phyloP scores from a whole-genome alignment of 2,113 vertebrate genomes.

The Typhlomys cinereus region DNA sequence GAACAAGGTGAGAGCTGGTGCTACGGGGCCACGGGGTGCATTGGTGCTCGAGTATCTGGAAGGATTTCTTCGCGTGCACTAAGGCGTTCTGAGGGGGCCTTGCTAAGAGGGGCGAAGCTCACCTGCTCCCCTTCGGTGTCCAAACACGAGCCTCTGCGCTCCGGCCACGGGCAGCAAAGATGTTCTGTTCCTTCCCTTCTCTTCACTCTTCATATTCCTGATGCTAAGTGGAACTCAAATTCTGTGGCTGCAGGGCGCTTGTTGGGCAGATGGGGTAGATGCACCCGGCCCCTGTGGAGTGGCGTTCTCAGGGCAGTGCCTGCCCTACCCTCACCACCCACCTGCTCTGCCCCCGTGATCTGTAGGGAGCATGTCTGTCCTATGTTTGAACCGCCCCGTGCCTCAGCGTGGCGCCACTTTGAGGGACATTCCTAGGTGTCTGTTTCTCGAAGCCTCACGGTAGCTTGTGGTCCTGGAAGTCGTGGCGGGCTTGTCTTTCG shows the following conservation, averaged over 20 bases:
- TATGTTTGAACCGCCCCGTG: neutral
- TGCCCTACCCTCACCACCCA: neutral
- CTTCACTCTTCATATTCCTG: neutral
- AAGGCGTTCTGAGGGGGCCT: too few species aligned
- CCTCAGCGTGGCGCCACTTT: neutral
- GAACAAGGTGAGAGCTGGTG: constrained; percentile 92
- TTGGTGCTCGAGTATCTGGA: too few species aligned
- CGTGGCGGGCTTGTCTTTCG: neutral
- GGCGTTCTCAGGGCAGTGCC: neutral
- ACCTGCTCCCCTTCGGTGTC: fast-evolving
- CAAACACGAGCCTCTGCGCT: too few species aligned
- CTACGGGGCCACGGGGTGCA: too few species aligned
- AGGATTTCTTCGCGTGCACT: too few species aligned
- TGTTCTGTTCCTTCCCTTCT: fast-evolving
- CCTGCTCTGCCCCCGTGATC: too few species aligned
- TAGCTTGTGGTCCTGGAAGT: fast-evolving
- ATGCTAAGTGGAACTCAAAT: fast-evolving
- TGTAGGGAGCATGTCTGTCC: fast-evolving
- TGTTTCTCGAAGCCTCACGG: fast-evolving
- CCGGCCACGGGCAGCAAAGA: fast-evolving
- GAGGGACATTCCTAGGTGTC: too few species aligned
- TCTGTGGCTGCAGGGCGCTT: neutral
- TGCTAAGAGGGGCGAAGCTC: fast-evolving
- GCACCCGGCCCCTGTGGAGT: neutral
- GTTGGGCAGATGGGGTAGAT: too few species aligned